These are phyloP conservation scores for Plotosus lineatus DNA, from an alignment of 2,113 vertebrate genomes.

Conservation along the genomic window DNA sequence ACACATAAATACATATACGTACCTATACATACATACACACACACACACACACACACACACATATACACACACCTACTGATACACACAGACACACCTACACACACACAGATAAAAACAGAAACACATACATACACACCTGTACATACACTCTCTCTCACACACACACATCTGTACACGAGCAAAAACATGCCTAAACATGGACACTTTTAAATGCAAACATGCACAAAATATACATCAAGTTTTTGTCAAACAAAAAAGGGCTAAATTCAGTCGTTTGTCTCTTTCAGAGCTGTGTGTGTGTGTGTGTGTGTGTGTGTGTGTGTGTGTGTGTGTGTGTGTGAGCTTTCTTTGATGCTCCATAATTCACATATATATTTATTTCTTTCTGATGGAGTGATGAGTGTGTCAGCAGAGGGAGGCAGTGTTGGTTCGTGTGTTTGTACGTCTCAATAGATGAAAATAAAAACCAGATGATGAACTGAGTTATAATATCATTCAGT, in stretches of 20 bases:
- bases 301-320: background rate
- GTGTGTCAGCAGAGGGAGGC: slow-evolving; percentile 18
- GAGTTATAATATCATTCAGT: too few relatives aligned
- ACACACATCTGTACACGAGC: slow-evolving; percentile 11
- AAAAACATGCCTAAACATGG: too few relatives aligned
- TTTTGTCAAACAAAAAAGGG: slow-evolving; percentile 59
- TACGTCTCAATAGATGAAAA: slow-evolving; percentile 2
- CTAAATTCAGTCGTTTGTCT: slow-evolving; percentile 53
- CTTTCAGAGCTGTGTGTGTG: slow-evolving; percentile 41
- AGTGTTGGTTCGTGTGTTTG: slow-evolving; percentile 25
- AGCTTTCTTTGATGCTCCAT: slow-evolving; percentile 48
- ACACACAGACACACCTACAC: background rate
- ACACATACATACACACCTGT: too few relatives aligned
- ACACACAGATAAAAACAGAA: slow-evolving; percentile 38
- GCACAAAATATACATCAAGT: slow-evolving; percentile 30
- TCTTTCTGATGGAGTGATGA: slow-evolving; percentile 58
- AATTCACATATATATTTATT: slow-evolving; percentile 64
- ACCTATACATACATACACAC: background rate
- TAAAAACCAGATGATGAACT: slow-evolving; percentile 13
- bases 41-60: background rate
- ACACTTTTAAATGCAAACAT: too few relatives aligned
- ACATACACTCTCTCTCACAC: too few relatives aligned
- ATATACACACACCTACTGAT: slow-evolving; percentile 14
- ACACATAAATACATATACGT: background rate
- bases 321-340: slow-evolving; percentile 7